phyloP scores from a whole-genome alignment of 2,888 invertebrate genomes.

The Cyrtodaria siliqua region DNA sequence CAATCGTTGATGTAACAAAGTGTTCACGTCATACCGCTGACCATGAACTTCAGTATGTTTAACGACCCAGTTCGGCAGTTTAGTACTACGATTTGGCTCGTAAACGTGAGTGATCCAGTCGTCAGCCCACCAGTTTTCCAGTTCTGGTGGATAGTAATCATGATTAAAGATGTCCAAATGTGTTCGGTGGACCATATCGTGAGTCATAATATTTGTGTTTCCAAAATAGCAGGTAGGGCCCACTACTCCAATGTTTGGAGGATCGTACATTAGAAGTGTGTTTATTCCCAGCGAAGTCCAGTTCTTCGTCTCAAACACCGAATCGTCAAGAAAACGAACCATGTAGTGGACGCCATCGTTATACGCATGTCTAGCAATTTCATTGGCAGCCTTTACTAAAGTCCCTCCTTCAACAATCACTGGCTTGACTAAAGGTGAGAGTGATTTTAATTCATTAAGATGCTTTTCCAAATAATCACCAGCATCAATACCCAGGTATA shows the following conservation, averaged over 20 bases:
- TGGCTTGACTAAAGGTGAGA: neutral
- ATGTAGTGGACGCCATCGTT: constrained; percentile 18
- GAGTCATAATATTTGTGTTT: constrained; percentile 8
- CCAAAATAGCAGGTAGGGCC: constrained; percentile 10
- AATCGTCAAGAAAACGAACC: constrained; percentile 13
- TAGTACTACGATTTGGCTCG: neutral
- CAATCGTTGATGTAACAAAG: too few species aligned
- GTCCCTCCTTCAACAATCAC: constrained; percentile 10
- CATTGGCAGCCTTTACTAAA: constrained; percentile 7
- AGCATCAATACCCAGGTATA: constrained; percentile 6
- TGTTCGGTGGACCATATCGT: constrained; percentile 7
- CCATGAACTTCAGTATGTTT: neutral
- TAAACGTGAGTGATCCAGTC: constrained; percentile 21
- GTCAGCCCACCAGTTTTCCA: constrained; percentile 17
- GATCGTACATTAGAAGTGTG: neutral
- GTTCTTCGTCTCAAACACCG: neutral
- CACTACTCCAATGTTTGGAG: constrained; percentile 10
- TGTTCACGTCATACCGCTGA: too few species aligned
- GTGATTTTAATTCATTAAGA: neutral
- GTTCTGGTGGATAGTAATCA: constrained; percentile 9
- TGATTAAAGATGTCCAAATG: constrained; percentile 10
- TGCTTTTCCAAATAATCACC: neutral
- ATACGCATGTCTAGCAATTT: constrained; percentile 10
- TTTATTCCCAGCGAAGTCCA: constrained; percentile 14
- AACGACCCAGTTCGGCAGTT: neutral